phyloP scores from a whole-genome alignment of 2,888 invertebrate species.

The Lasioglossum vierecki region DNA sequence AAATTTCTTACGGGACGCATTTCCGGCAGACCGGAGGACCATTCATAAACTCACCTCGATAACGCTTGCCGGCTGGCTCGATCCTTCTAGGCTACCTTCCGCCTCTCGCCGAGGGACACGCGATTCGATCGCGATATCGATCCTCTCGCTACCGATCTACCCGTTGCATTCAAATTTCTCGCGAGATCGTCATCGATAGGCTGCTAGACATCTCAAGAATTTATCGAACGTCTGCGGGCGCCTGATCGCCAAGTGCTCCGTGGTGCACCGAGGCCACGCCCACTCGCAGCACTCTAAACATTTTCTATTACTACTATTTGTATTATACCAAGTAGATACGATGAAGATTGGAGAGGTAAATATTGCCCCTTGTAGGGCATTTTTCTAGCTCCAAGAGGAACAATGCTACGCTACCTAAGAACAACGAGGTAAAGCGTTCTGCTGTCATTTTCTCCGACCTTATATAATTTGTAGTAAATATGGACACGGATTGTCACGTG shows the following conservation, averaged over 20 bases:
- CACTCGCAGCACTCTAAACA: background rate
- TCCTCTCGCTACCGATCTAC: background rate
- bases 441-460: background rate
- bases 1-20: conserved; percentile 68
- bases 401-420: background rate
- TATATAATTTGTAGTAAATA: background rate
- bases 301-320: background rate
- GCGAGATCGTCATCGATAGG: background rate
- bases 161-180: background rate
- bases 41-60: conserved; percentile 66
- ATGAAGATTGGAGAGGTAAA: background rate
- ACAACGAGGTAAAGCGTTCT: background rate
- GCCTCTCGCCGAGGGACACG: background rate
- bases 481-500: background rate
- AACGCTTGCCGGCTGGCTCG: background rate
- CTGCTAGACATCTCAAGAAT: background rate
- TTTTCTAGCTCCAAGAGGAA: background rate
- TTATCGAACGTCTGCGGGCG: background rate
- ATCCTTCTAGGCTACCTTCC: background rate
- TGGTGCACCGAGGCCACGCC: background rate
- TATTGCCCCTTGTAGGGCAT: background rate
- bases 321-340: background rate
- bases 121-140: conserved; percentile 2
- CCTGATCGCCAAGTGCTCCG: background rate
- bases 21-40: conserved; percentile 64